Evolutionary conservation across 2,888 invertebrate genomes (phyloP).

Genomic region (Alviniconcha strummeri): DNA sequence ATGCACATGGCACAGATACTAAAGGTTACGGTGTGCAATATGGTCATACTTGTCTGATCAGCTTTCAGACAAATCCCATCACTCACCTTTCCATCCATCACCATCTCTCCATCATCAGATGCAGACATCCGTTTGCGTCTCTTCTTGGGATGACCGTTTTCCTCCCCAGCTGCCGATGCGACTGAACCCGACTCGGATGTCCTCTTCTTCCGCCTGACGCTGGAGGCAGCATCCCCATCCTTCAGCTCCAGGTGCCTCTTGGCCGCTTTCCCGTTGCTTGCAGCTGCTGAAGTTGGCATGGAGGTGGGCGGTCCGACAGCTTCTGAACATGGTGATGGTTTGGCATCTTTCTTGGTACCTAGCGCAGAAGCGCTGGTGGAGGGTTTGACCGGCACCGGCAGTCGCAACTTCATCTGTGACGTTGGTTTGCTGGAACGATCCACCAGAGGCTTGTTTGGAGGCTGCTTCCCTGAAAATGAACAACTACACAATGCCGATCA

Average conservation of each 20-base stretch:
- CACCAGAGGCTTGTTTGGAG: not conserved
- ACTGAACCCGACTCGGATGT: not conserved
- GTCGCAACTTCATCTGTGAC: not conserved
- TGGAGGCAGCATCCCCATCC: not conserved
- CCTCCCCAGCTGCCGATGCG: not conserved
- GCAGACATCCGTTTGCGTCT: not conserved
- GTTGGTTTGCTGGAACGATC: not conserved
- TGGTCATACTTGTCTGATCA: not conserved
- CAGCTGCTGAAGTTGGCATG: not conserved
- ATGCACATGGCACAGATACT: not conserved
- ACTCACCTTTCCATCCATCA: not conserved
- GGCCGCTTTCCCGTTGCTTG: not conserved
- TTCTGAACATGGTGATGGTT: not conserved
- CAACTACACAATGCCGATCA: not conserved
- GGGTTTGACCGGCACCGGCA: not conserved
- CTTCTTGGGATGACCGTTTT: not conserved
- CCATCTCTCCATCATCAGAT: slow-evolving; percentile 1
- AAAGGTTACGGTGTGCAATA: not conserved
- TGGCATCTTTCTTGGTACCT: not conserved
- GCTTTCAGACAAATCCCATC: not conserved
- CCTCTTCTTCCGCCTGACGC: slow-evolving; percentile 2
- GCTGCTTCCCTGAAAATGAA: not conserved
- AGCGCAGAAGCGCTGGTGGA: not conserved
- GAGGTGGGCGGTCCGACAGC: not conserved
- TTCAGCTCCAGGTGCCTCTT: not conserved